Evolutionary conservation across 2,888 invertebrate species (phyloP).

Genomic region (Reticulitermes lucifugus): DNA sequence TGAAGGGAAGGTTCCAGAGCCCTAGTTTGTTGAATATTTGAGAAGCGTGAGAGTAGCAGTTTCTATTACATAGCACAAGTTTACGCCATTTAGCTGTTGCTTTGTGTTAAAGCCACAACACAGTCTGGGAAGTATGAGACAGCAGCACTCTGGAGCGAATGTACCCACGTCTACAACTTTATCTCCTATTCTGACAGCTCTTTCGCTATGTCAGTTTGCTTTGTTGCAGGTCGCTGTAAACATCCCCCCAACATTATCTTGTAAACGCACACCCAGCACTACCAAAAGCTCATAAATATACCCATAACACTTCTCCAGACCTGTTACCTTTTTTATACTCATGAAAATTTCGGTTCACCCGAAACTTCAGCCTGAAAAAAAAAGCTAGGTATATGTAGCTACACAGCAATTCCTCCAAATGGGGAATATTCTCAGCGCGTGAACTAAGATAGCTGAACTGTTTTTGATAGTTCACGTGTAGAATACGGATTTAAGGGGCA

Average conservation of each 20-base stretch:
- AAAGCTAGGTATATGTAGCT: too few relatives aligned
- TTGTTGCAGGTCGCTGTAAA: background rate
- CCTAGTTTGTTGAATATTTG: too few relatives aligned
- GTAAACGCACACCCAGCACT: background rate
- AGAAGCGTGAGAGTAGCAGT: too few relatives aligned
- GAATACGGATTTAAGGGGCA: too few relatives aligned
- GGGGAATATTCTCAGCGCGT: too few relatives aligned
- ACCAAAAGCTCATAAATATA: background rate
- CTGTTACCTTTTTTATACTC: background rate
- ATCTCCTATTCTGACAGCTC: constrained; percentile 2
- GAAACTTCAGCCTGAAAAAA: background rate
- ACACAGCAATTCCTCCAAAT: too few relatives aligned
- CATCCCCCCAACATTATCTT: background rate
- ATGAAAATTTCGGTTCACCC: background rate
- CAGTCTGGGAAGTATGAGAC: background rate
- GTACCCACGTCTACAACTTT: background rate
- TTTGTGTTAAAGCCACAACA: constrained; percentile 8
- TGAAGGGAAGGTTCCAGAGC: background rate
- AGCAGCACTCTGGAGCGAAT: background rate
- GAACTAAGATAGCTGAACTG: too few relatives aligned
- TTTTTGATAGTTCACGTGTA: too few relatives aligned
- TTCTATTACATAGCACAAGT: too few relatives aligned
- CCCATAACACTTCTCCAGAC: background rate
- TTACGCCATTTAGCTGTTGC: constrained; percentile 8
- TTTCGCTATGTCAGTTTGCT: too few relatives aligned